Conservation (phyloP, 2,888 invertebrate species). For the Drosophila phalerata region DNA sequence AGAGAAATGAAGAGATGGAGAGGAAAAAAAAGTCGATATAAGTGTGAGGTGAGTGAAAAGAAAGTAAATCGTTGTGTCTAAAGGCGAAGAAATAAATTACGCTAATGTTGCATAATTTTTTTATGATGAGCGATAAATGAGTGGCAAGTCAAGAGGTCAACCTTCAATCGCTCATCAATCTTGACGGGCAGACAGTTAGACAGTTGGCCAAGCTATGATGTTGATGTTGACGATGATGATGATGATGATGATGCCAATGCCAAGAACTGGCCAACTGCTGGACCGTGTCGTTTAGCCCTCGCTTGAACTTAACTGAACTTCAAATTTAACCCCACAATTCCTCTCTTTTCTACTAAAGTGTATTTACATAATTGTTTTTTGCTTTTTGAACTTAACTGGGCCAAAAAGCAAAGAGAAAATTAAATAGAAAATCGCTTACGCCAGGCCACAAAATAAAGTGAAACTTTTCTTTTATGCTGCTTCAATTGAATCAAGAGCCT, state of each 20-base stretch:
- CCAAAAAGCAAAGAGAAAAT: constrained; percentile 16
- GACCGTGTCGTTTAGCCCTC: constrained; percentile 51
- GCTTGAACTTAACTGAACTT: constrained; percentile 6
- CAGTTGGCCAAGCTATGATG: constrained; percentile 11
- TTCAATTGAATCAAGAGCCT: constrained; percentile 64
- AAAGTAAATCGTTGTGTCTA: constrained; percentile 32
- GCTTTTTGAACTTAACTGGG: not conserved
- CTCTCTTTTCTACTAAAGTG: not conserved
- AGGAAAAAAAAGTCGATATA: constrained; percentile 11
- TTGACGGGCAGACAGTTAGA: constrained; percentile 30
- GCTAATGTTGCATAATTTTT: constrained; percentile 70
- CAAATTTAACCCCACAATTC: constrained; percentile 19
- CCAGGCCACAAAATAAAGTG: constrained; percentile 40
- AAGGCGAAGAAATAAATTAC: constrained; percentile 57
- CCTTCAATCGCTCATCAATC: constrained; percentile 71
- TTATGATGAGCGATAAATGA: constrained; percentile 53
- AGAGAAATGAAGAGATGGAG: constrained; percentile 32
- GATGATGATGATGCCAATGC: constrained; percentile 58
- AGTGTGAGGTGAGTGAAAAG: constrained; percentile 26
- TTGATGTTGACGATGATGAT: constrained; percentile 57
- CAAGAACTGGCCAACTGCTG: constrained; percentile 69
- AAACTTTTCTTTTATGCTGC: constrained; percentile 61
- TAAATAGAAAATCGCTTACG: constrained; percentile 31
- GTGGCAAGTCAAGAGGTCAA: constrained; percentile 23
- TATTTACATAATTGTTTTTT: constrained; percentile 37